A percentile compares a stretch with the other conserved stretches of the same genome.
phyloP scores from a whole-genome alignment of 64 coral and sea anemone genomes.

The Trachythela sp. region DNA sequence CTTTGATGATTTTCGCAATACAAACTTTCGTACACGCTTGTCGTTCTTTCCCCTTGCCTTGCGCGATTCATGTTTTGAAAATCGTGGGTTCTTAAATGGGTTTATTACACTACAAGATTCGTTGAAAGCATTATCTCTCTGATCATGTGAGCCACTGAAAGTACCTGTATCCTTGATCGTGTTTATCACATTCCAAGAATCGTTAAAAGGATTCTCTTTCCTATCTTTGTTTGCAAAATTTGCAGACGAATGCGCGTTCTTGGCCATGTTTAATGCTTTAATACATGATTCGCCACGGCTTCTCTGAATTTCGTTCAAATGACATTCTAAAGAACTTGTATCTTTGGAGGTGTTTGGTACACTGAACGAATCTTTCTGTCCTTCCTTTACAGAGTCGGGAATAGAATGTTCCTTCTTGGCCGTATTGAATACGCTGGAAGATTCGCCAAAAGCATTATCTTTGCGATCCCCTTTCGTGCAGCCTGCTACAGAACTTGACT shows the following conservation, averaged over 20 bases:
- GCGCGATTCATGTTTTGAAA: neutral
- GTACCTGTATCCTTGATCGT: too few species aligned
- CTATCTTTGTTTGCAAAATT: too few species aligned
- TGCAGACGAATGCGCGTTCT: too few species aligned
- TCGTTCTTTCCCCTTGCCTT: neutral
- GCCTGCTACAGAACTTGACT: neutral
- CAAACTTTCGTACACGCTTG: neutral
- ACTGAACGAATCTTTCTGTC: too few species aligned
- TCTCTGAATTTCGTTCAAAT: too few species aligned
- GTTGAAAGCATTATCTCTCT: neutral
- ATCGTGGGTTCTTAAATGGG: neutral
- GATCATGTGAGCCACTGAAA: neutral
- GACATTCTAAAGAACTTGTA: too few species aligned
- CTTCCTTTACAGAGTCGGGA: too few species aligned
- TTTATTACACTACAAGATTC: neutral
- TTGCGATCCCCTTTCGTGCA: neutral
- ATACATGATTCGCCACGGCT: too few species aligned
- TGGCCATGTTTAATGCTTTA: too few species aligned
- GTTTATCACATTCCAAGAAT: too few species aligned
- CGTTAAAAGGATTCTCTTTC: too few species aligned
- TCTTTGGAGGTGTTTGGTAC: too few species aligned
- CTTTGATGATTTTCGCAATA: neutral
- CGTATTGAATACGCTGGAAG: neutral
- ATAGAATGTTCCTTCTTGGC: neutral
- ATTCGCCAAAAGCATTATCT: neutral